Evolutionary conservation across 1,140 invertebrate genomes (phyloP), one percentile per base, ranked within the genome.

Genomic region (Triops cancriformis): DNA sequence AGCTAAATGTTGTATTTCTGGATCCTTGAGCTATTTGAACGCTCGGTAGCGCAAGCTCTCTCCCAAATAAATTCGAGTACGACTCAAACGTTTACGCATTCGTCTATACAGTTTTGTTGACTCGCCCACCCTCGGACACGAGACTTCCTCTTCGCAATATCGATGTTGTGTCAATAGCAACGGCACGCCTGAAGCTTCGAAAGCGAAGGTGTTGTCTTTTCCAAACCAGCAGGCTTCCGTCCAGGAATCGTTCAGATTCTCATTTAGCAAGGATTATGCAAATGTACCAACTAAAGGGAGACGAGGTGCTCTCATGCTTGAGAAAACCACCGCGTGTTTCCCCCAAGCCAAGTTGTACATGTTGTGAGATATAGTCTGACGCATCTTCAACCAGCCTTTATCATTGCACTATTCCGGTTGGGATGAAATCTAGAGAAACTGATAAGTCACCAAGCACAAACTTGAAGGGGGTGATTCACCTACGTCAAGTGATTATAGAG

Each of bases 191-290:
- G n/a, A 64, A 64, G 51, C 23, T 64, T 14, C 14, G 18, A 64
- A 23, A 18, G 51, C 18, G 14, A 1, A 18, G n/a, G 51, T 64
- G 51, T 23, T 64, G 51, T 14, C 51, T 64, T 64, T 18, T 64
- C 14, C 6, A 14, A 18, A 64, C 51, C 14, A 23, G 18, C 18
- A 64, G 23, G 51, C 51, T 64, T 64, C 51, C 23, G 51, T 64
- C 51, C 51, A 7, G 51, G 51, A 23, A 18, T 64, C 51, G 51
- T 64, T 64, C 51, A 64, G n/a, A 64, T 64, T 64, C 51, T 64
- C 51, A 64, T 64, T 64, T 64, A 23, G 51, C 5, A 64, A 64
- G 51, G 51, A 64, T 64, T 64, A 64, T 64, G 51, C 51, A 64
- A 64, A 64, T 64, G 51, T 23, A 64, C 51, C 51, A 64, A 37